These are phyloP conservation scores for Calephelis virginiensis DNA, from an alignment of 1,140 invertebrate species.

Conservation along the genomic window DNA sequence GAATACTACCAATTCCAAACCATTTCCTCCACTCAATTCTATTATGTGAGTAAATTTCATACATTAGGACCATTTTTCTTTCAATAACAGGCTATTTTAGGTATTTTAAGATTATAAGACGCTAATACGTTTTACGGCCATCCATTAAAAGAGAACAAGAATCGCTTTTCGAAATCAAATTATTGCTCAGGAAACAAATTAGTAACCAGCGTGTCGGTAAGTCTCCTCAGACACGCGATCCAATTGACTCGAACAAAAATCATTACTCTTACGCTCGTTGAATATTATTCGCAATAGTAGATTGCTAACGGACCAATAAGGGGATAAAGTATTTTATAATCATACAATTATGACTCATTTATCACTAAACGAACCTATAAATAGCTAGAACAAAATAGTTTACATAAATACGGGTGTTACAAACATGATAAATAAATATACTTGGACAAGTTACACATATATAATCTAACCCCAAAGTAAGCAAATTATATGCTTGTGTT, in stretches of 20 bases:
- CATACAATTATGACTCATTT: constrained; percentile 60
- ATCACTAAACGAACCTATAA: constrained; percentile 66
- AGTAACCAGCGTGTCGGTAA: constrained; percentile 17
- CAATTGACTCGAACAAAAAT: constrained; percentile 5
- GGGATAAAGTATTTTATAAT: constrained; percentile 65
- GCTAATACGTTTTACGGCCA: constrained; percentile 19
- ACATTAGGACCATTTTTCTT: not conserved
- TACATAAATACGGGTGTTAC: constrained; percentile 51
- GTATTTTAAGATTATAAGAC: constrained; percentile 20
- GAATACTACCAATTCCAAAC: not conserved
- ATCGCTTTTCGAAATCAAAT: constrained; percentile 21
- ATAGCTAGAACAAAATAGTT: constrained; percentile 48
- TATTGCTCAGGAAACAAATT: constrained; percentile 23
- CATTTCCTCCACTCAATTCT: not conserved
- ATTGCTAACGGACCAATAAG: constrained; percentile 29
- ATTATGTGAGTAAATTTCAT: not conserved
- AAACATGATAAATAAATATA: no score
- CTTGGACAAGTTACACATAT: no score
- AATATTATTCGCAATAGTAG: not conserved
- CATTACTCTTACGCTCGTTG: constrained; percentile 5
- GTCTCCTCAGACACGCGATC: constrained; percentile 20
- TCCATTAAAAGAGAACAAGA: constrained; percentile 20
- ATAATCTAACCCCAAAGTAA: no score
- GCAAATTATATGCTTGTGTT: no score
- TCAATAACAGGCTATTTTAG: constrained; percentile 19